Conservation (phyloP, 2,797 vertebrate genomes). For the Cirrhinus mrigala region DNA sequence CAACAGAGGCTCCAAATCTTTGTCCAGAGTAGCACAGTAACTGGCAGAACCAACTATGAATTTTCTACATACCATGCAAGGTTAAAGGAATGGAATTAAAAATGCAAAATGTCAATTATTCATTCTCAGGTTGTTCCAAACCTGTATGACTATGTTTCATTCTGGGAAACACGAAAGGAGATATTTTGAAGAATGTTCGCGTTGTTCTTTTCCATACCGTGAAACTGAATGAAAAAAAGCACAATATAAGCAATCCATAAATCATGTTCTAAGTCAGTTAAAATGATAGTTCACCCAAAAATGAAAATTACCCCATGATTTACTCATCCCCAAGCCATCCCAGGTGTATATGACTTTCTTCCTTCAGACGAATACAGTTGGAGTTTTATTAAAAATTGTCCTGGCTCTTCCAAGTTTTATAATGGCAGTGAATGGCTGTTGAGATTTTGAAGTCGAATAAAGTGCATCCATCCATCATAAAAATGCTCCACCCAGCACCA, state of each 20-base stretch:
- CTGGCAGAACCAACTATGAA: slow-evolving; percentile 58
- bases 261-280: not conserved
- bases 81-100: not conserved
- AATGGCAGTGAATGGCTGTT: too few species aligned
- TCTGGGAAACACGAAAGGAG: not conserved
- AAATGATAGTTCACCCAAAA: too few species aligned
- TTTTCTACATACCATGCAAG: slow-evolving; percentile 8
- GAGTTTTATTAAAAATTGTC: too few species aligned
- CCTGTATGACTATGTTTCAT: not conserved
- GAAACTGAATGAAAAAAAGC: not conserved
- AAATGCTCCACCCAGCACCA: too few species aligned
- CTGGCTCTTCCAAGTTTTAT: too few species aligned
- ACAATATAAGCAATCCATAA: not conserved
- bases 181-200: not conserved
- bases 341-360: too few species aligned
- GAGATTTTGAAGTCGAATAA: too few species aligned
- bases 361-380: too few species aligned
- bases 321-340: too few species aligned
- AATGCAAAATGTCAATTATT: fast-evolving
- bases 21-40: slow-evolving; percentile 39
- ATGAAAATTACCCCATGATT: too few species aligned
- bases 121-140: not conserved
- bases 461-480: too few species aligned
- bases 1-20: slow-evolving; percentile 32
- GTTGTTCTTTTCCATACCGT: not conserved